phyloP scores from a whole-genome alignment of 1,140 invertebrate species.

The Drosophila jambulina region DNA sequence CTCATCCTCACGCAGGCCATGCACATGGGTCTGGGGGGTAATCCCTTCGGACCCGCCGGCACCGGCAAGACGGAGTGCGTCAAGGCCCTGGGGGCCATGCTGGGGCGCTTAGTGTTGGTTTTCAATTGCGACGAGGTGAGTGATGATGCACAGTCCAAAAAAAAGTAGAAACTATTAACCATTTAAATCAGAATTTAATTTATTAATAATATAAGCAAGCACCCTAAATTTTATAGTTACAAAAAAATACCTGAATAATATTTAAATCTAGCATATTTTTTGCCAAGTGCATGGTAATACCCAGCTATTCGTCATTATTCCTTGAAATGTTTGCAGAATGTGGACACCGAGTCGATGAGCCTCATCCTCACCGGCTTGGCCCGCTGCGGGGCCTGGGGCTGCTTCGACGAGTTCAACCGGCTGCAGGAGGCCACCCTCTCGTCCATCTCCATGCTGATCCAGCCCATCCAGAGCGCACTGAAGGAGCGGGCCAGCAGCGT shows the following conservation, averaged over 20 bases:
- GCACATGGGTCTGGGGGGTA: slow-evolving; percentile 97
- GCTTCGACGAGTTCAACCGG: slow-evolving; percentile 99
- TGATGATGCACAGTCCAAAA: background rate
- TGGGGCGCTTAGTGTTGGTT: slow-evolving; percentile 97
- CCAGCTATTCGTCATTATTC: slow-evolving; percentile 70
- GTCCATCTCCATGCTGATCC: slow-evolving; percentile 95
- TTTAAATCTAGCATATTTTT: background rate
- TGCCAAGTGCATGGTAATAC: slow-evolving; percentile 15
- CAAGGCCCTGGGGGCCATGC: slow-evolving; percentile 95
- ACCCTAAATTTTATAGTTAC: background rate
- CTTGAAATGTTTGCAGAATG: slow-evolving; percentile 88
- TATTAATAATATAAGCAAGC: background rate
- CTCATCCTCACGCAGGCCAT: slow-evolving; percentile 97
- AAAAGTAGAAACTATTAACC: too few relatives aligned
- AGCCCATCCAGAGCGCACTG: slow-evolving; percentile 94
- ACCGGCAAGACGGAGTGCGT: slow-evolving; percentile 99
- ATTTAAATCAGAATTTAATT: background rate
- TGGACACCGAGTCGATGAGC: slow-evolving; percentile 97
- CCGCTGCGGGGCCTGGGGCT: slow-evolving; percentile 98
- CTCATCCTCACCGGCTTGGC: slow-evolving; percentile 96
- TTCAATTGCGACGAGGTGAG: slow-evolving; percentile 99
- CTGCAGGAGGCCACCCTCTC: slow-evolving; percentile 96
- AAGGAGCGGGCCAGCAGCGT: slow-evolving; percentile 88
- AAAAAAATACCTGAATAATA: too few relatives aligned
- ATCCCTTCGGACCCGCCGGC: slow-evolving; percentile 99